phyloP scores from a whole-genome alignment of 2,113 vertebrate species.

The Microtus ochrogaster region DNA sequence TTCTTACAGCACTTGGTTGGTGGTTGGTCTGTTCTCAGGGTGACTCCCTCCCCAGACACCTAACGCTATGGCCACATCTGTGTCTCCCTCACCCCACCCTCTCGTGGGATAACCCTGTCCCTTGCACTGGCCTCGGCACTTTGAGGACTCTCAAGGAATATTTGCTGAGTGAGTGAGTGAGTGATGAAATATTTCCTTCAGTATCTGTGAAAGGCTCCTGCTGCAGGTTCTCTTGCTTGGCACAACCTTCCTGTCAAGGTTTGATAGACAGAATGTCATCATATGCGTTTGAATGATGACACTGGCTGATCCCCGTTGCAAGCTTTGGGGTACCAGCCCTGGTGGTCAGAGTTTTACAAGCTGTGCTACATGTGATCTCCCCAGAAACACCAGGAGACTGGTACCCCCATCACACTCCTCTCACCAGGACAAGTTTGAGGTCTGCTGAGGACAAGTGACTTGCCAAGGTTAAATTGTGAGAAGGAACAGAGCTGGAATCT shows the following conservation, averaged over 20 bases:
- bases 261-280: background rate
- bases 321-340: background rate
- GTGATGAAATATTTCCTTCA: background rate
- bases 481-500: background rate
- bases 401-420: background rate
- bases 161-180: background rate
- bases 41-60: background rate
- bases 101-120: background rate
- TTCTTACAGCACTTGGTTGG: background rate
- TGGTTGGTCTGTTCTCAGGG: background rate
- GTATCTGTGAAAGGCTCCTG: background rate
- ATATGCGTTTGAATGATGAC: background rate
- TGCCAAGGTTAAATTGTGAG: background rate
- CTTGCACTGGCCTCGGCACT: background rate
- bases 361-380: background rate
- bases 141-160: background rate
- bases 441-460: slow-evolving; percentile 15
- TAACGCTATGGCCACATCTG: background rate
- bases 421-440: background rate
- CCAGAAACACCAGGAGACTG: background rate
- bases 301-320: background rate
- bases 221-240: background rate
- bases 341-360: background rate
- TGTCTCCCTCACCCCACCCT: background rate
- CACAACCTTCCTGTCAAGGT: background rate